Evolutionary conservation across 2,797 vertebrate genomes (phyloP).

Genomic region (Schizothorax lantsangensis): DNA sequence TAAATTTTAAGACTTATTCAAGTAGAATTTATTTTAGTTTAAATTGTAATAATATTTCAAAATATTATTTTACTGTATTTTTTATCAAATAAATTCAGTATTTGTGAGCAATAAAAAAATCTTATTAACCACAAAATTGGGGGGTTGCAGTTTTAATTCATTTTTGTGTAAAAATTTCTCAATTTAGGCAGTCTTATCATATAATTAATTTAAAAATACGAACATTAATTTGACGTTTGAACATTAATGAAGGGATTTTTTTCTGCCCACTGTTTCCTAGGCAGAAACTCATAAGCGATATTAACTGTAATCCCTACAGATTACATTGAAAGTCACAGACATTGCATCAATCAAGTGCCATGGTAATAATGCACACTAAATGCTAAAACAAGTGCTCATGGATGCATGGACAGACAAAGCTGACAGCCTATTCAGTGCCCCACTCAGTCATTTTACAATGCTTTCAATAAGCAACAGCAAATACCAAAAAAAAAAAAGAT

Average conservation of each 20-base stretch:
- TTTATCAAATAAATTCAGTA: not conserved
- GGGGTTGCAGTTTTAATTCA: too few relatives aligned
- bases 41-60: not conserved
- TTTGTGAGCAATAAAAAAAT: not conserved
- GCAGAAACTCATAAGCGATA: conserved; percentile 57
- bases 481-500: not conserved
- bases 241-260: conserved; percentile 75
- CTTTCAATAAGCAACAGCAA: not conserved
- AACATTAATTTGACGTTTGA: conserved; percentile 25
- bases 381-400: not conserved
- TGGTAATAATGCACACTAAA: not conserved
- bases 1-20: too few relatives aligned
- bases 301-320: conserved; percentile 70
- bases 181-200: not conserved
- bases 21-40: not conserved
- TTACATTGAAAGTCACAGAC: conserved; percentile 65
- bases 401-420: not conserved
- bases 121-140: too few relatives aligned
- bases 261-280: conserved; percentile 61
- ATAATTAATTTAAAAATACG: not conserved
- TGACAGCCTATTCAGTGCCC: not conserved
- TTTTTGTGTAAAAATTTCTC: not conserved
- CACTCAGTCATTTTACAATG: not conserved
- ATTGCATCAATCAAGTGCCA: conserved; percentile 33
- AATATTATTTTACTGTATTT: not conserved